Conservation (phyloP, 2,888 invertebrate species). For the Eristalis tenax region DNA sequence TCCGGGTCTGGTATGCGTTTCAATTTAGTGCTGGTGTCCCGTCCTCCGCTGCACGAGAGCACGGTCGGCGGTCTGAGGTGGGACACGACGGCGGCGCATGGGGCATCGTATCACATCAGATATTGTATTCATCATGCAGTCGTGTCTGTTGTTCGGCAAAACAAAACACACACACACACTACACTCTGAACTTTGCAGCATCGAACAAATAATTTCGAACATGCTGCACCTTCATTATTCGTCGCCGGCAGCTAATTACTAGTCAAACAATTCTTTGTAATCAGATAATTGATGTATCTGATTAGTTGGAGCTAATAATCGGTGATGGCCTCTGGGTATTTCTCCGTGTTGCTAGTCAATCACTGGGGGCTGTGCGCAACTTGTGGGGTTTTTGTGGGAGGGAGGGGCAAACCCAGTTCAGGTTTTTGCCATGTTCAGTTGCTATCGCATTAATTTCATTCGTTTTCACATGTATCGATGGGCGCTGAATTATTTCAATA, state of each 20-base stretch:
- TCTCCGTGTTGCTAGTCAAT: not conserved
- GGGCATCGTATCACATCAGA: not conserved
- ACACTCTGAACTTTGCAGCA: not conserved
- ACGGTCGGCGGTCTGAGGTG: not conserved
- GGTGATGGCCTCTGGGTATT: not conserved
- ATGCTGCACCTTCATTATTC: not conserved
- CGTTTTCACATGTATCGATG: no score
- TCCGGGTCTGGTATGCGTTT: conserved; percentile 1
- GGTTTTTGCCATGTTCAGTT: no score
- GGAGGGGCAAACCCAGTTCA: no score
- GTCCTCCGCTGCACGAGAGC: not conserved
- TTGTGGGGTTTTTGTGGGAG: no score
- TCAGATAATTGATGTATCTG: not conserved
- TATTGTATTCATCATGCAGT: not conserved
- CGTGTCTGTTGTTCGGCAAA: not conserved
- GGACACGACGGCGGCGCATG: not conserved
- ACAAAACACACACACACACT: not conserved
- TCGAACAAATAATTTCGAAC: not conserved
- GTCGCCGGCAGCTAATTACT: not conserved
- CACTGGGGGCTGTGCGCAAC: not conserved
- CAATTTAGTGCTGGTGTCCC: not conserved
- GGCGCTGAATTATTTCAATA: no score
- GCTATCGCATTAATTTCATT: no score
- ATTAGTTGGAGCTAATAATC: not conserved
- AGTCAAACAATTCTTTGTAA: not conserved